Evolutionary conservation across 1,140 invertebrate genomes (phyloP).

Genomic region (Chironomus tepperi): DNA sequence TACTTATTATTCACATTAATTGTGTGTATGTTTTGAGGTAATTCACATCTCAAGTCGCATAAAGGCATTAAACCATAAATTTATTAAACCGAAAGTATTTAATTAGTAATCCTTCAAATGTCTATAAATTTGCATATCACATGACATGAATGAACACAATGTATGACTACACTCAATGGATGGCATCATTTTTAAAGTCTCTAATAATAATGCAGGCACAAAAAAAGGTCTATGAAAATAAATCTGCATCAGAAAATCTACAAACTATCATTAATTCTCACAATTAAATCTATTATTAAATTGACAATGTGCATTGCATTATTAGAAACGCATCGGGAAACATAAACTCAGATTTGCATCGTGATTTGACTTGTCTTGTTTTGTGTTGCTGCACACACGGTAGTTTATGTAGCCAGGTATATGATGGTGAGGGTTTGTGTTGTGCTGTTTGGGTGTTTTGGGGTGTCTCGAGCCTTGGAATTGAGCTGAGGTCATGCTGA

Average conservation of each 20-base stretch:
- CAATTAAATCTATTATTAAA: constrained; percentile 24
- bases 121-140: constrained; percentile 14
- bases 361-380: constrained; percentile 2
- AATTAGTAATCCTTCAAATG: constrained; percentile 4
- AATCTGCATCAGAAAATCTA: constrained; percentile 7
- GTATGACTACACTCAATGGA: not conserved
- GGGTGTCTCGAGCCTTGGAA: no score
- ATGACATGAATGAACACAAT: not conserved
- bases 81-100: not conserved
- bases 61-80: not conserved
- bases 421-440: no score
- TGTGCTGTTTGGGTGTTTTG: no score
- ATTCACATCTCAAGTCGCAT: not conserved
- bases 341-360: constrained; percentile 8
- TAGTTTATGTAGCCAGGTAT: not conserved
- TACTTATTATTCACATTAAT: not conserved
- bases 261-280: constrained; percentile 22
- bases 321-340: constrained; percentile 23
- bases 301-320: constrained; percentile 20
- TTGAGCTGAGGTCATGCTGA: no score
- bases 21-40: no score
- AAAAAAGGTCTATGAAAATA: not conserved
- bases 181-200: no score
- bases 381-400: constrained; percentile 5
- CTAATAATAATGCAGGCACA: not conserved